These are phyloP conservation scores for Serinus canaria DNA, from an alignment of 2,113 vertebrate genomes.

Conservation along the genomic window DNA sequence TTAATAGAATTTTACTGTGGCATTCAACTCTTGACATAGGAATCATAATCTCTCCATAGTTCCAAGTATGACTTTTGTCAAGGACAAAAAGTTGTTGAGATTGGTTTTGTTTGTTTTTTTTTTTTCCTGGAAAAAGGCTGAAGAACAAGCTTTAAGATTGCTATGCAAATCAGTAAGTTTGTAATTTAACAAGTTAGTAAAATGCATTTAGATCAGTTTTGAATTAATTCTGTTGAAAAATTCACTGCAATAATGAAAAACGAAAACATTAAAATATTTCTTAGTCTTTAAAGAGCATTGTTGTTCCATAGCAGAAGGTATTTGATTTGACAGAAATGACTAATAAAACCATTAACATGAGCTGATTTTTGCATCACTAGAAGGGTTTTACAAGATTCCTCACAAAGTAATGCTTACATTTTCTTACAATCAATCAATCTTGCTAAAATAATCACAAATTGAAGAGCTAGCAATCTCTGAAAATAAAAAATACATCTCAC, in stretches of 20 bases:
- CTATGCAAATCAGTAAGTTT: background rate
- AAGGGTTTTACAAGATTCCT: background rate
- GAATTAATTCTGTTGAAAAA: background rate
- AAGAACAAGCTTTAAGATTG: background rate
- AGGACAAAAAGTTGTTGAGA: background rate
- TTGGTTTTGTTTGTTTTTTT: background rate
- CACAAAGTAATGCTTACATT: background rate
- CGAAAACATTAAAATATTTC: background rate
- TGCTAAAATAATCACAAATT: constrained; percentile 19
- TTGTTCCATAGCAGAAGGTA: background rate
- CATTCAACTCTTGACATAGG: background rate
- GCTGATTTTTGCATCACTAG: background rate
- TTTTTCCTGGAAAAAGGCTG: background rate
- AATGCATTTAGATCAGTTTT: background rate
- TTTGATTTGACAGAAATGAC: constrained; percentile 13
- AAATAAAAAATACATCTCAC: background rate
- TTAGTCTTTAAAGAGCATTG: background rate
- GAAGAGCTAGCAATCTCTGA: background rate
- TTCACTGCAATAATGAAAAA: background rate
- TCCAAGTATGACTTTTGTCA: background rate
- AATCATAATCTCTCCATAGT: background rate
- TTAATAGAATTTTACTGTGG: background rate
- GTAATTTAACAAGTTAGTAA: background rate
- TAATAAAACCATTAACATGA: background rate
- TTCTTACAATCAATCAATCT: background rate